These are phyloP conservation scores for Ferrisia virgata DNA, from an alignment of 2,888 invertebrate species.

Conservation along the genomic window DNA sequence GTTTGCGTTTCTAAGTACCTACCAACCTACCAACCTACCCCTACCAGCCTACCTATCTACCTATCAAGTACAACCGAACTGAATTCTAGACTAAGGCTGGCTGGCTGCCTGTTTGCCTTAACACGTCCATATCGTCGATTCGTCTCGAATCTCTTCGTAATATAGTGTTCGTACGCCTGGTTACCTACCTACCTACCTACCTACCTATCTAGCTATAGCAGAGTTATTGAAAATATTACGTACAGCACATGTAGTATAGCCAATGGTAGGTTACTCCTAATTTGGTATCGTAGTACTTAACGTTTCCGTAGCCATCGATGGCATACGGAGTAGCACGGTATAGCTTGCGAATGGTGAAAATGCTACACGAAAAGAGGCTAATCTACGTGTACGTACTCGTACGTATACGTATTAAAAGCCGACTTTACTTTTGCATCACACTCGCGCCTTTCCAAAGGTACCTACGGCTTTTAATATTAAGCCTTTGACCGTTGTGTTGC, in stretches of 20 bases:
- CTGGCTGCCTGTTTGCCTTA: no score
- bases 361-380: neutral
- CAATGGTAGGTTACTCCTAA: neutral
- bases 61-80: neutral
- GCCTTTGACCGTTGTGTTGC: neutral
- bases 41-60: no score
- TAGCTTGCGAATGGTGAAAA: no score
- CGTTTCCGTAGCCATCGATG: no score
- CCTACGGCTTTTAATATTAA: conserved; percentile 17
- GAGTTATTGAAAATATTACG: neutral
- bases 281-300: neutral
- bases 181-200: no score
- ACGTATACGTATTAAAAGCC: neutral
- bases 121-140: no score
- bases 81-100: neutral
- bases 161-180: no score
- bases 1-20: neutral
- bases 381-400: neutral
- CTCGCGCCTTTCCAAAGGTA: no score
- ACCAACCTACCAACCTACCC: neutral
- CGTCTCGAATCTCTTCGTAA: neutral
- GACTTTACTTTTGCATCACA: neutral
- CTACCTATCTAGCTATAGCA: no score
- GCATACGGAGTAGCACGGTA: no score
- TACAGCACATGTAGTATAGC: no score